Evolutionary conservation across 2,113 vertebrate genomes (phyloP).

Genomic region (Dipodomys merriami): DNA sequence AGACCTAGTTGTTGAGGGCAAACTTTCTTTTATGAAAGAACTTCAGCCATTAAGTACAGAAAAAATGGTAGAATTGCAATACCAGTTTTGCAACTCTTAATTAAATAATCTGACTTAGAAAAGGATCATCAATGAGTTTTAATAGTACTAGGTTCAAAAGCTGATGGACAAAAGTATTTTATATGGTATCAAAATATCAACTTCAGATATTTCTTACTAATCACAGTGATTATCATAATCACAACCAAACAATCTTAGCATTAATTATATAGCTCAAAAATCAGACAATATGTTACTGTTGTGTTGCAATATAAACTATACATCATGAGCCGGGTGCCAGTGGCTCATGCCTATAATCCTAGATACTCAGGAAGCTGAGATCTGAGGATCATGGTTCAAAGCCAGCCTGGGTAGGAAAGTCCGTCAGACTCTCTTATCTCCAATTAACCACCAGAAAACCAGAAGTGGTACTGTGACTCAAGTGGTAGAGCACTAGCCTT

Average conservation of each 20-base stretch:
- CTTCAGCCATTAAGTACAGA: conserved; percentile 6
- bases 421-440: too few species aligned
- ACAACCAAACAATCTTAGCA: neutral
- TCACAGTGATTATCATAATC: neutral
- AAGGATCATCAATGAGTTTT: neutral
- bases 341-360: too few species aligned
- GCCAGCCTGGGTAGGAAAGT: too few species aligned
- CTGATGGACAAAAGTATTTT: neutral
- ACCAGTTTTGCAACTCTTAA: conserved; percentile 15
- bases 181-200: neutral
- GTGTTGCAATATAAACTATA: neutral
- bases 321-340: neutral
- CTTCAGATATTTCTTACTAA: neutral
- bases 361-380: too few species aligned
- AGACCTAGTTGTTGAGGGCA: neutral
- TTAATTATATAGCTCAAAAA: neutral
- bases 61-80: neutral
- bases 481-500: too few species aligned
- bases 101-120: neutral
- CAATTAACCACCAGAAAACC: too few species aligned
- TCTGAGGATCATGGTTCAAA: too few species aligned
- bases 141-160: neutral
- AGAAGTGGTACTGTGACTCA: too few species aligned
- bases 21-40: neutral
- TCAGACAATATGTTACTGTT: neutral